Conservation (phyloP, 2,888 invertebrate species). For the Congeria kusceri region DNA sequence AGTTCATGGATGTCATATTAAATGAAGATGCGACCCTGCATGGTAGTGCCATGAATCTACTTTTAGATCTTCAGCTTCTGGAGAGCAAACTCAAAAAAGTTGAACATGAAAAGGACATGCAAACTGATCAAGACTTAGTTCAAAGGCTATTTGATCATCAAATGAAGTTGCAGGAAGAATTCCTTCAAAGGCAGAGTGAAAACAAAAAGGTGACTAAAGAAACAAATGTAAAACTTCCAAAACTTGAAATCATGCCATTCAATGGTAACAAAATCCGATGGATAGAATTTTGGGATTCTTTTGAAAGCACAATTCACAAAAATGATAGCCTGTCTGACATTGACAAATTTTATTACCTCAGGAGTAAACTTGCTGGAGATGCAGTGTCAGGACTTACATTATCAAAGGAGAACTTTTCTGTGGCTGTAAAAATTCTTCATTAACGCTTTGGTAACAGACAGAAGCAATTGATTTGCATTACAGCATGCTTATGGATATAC, state of each 20-base stretch:
- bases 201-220: background rate
- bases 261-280: constrained; percentile 32
- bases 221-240: constrained; percentile 27
- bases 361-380: constrained; percentile 30
- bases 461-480: constrained; percentile 40
- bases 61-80: background rate
- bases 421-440: constrained; percentile 33
- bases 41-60: background rate
- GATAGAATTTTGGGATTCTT: constrained; percentile 42
- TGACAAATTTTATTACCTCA: constrained; percentile 49
- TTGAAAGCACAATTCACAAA: constrained; percentile 41
- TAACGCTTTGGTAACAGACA: constrained; percentile 41
- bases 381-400: constrained; percentile 29
- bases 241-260: constrained; percentile 23
- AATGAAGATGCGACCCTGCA: background rate
- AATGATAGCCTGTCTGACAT: constrained; percentile 26
- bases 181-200: background rate
- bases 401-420: constrained; percentile 35
- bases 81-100: background rate
- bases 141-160: background rate
- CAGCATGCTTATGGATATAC: constrained; percentile 26
- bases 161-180: background rate
- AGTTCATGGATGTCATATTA: background rate
- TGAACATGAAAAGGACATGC: background rate
- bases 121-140: background rate